Conservation (phyloP, 2,888 invertebrate species). For the Thysanoteuthis rhombus region DNA sequence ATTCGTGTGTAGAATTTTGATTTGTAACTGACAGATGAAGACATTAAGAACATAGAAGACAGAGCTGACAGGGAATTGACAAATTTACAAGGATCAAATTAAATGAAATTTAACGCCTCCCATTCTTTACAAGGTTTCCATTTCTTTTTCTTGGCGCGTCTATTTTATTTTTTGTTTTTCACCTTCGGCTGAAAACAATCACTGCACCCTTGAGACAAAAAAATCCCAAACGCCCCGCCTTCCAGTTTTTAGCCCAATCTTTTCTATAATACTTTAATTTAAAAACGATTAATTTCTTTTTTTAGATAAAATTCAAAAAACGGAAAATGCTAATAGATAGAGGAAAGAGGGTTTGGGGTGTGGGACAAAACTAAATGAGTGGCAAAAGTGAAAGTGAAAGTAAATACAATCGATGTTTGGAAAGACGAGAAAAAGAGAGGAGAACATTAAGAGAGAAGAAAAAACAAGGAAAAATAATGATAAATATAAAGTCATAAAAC, state of each 20-base stretch:
- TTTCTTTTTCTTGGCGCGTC: not conserved
- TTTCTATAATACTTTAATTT: not conserved
- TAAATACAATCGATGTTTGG: not conserved
- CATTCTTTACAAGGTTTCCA: not conserved
- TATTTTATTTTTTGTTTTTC: not conserved
- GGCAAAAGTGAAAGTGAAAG: not conserved
- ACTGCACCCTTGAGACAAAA: not conserved
- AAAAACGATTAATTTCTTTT: not conserved
- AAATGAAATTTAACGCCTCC: slow-evolving; percentile 12
- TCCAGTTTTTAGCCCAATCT: not conserved
- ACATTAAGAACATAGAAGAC: not conserved
- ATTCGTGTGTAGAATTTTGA: not conserved
- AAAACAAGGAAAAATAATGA: not conserved
- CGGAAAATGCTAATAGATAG: not conserved
- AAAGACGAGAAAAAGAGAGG: not conserved
- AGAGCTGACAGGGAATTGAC: not conserved
- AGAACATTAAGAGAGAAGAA: not conserved
- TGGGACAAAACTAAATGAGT: not conserved
- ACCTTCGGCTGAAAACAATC: not conserved
- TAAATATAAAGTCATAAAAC: too few species aligned
- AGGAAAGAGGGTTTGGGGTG: not conserved
- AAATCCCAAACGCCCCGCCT: too few species aligned
- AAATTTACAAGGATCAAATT: not conserved
- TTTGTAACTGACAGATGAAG: not conserved
- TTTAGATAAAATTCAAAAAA: not conserved